Evolutionary conservation across 2,797 vertebrate genomes (phyloP).

Genomic region (Kryptolebias ocellatus): DNA sequence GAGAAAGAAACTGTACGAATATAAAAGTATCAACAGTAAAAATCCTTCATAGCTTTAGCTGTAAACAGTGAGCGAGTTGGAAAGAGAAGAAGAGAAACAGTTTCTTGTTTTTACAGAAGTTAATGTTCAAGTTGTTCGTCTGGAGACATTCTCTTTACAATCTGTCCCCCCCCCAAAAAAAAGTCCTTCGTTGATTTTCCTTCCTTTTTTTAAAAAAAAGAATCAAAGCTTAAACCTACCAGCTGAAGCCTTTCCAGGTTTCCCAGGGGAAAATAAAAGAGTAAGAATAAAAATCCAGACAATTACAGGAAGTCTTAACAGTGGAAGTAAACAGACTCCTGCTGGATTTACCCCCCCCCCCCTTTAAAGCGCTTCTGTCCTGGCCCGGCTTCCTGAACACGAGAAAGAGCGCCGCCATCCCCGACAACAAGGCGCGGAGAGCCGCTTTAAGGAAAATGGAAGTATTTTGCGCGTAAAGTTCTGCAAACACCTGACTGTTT

Average conservation of each 20-base stretch:
- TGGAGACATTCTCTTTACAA: constrained; percentile 63
- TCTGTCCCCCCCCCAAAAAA: constrained; percentile 8
- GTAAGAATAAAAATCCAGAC: constrained; percentile 69
- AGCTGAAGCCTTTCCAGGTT: constrained; percentile 48
- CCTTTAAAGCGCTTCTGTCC: constrained; percentile 33
- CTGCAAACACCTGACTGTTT: constrained; percentile 29
- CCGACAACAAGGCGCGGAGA: constrained; percentile 56
- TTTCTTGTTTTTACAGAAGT: constrained; percentile 84
- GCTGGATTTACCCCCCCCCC: constrained; percentile 48
- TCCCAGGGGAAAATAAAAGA: constrained; percentile 15
- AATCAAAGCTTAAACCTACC: constrained; percentile 12
- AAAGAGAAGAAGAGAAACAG: constrained; percentile 68
- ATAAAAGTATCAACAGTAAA: constrained; percentile 97
- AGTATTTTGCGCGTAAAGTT: constrained; percentile 55
- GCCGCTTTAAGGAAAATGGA: constrained; percentile 64
- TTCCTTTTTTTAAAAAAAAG: not conserved
- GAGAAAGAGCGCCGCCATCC: constrained; percentile 57
- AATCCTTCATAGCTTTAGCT: constrained; percentile 93
- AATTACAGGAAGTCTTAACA: constrained; percentile 71
- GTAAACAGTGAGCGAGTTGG: constrained; percentile 92
- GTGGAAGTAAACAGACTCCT: constrained; percentile 82
- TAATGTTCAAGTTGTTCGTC: constrained; percentile 55
- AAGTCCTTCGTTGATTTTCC: constrained; percentile 1
- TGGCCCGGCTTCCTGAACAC: constrained; percentile 67
- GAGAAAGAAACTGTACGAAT: constrained; percentile 84